phyloP scores from a whole-genome alignment of 2,113 vertebrate genomes.

The Alethe diademata region DNA sequence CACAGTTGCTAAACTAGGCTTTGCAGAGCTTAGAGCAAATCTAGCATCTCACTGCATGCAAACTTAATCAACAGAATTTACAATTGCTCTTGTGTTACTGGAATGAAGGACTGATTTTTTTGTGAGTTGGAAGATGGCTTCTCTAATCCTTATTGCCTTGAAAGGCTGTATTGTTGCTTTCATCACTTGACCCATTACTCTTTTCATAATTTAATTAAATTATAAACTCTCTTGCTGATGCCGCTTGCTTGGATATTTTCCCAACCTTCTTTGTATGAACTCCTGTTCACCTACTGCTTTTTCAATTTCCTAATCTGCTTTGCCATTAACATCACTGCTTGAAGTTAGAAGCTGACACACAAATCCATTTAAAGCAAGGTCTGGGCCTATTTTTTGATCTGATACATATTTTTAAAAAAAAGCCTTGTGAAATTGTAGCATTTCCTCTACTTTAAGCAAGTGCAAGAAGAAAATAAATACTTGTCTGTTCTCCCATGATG shows the following conservation, averaged over 20 bases:
- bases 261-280: slow-evolving; percentile 33
- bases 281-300: slow-evolving; percentile 40
- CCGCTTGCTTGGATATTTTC: background rate
- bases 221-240: slow-evolving; percentile 45
- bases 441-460: slow-evolving; percentile 1
- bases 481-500: background rate
- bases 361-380: background rate
- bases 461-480: slow-evolving; percentile 1
- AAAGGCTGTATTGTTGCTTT: slow-evolving; percentile 61
- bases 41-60: slow-evolving; percentile 4
- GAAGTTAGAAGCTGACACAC: background rate
- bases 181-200: slow-evolving; percentile 54
- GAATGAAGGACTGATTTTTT: slow-evolving; percentile 53
- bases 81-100: slow-evolving; percentile 51
- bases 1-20: background rate
- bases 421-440: background rate
- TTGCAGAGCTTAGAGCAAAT: background rate
- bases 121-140: slow-evolving; percentile 33
- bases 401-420: background rate
- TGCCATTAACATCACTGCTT: background rate
- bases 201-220: slow-evolving; percentile 63
- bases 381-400: slow-evolving; percentile 17
- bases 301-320: slow-evolving; percentile 28
- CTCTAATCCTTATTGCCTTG: slow-evolving; percentile 21
- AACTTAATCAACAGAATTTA: slow-evolving; percentile 34